Evolutionary conservation across 2,113 vertebrate species (phyloP).

Genomic region (Numida meleagris): DNA sequence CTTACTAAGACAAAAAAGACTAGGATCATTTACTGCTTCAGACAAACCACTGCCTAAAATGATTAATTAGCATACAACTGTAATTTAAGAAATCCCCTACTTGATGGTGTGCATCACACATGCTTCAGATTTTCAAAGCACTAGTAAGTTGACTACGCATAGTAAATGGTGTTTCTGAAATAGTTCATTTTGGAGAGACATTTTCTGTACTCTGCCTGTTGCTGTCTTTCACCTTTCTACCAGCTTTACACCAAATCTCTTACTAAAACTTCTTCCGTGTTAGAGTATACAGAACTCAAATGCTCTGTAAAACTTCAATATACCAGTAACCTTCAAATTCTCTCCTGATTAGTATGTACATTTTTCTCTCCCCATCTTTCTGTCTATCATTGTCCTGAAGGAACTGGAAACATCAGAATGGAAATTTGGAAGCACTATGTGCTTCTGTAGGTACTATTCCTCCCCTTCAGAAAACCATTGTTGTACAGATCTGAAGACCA

Average conservation of each 20-base stretch:
- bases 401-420: background rate
- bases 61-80: slow-evolving; percentile 78
- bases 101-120: slow-evolving; percentile 72
- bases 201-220: slow-evolving; percentile 20
- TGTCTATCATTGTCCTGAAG: background rate
- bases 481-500: background rate
- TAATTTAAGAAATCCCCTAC: slow-evolving; percentile 75
- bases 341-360: background rate
- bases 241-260: background rate
- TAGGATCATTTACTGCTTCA: slow-evolving; percentile 76
- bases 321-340: background rate
- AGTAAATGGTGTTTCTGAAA: slow-evolving; percentile 57
- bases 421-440: background rate
- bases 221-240: background rate
- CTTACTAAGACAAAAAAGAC: slow-evolving; percentile 65
- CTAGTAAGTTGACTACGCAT: slow-evolving; percentile 64
- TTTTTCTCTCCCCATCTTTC: background rate
- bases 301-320: background rate
- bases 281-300: background rate
- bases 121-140: slow-evolving; percentile 69
- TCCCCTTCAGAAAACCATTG: background rate
- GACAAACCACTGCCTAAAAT: slow-evolving; percentile 70
- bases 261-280: background rate
- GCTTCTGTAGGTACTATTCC: background rate
- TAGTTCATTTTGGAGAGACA: slow-evolving; percentile 34